Conservation (phyloP, 2,888 invertebrate species). For the Pristionchus arcanus region DNA sequence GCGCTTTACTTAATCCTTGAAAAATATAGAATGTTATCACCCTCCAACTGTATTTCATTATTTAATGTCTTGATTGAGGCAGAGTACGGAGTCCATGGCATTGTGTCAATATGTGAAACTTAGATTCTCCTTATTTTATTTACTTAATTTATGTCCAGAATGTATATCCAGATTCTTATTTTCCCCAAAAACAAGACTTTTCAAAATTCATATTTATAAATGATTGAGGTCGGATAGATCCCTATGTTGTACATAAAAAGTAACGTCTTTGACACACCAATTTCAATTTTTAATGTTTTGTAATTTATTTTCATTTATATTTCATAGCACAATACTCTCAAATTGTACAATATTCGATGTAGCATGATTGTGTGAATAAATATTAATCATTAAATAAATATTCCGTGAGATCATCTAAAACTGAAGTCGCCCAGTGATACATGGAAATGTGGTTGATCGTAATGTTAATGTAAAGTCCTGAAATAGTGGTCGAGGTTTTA, state of each 20-base stretch:
- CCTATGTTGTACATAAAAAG: neutral
- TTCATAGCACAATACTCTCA: neutral
- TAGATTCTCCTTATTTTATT: neutral
- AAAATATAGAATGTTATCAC: neutral
- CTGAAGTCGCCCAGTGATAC: neutral
- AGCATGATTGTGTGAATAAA: conserved; percentile 15
- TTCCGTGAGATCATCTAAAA: neutral
- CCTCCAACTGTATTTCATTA: conserved; percentile 25
- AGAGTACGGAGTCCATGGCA: conserved; percentile 23
- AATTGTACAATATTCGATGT: neutral
- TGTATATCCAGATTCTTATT: neutral
- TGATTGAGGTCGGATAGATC: neutral
- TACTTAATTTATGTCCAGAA: neutral
- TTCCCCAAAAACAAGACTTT: neutral
- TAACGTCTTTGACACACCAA: neutral
- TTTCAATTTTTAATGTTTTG: neutral
- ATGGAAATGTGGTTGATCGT: neutral
- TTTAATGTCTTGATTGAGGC: neutral
- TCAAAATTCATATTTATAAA: neutral
- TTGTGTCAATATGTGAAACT: conserved; percentile 14
- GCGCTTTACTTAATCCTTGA: neutral
- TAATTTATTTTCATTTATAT: neutral
- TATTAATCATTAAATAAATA: neutral
- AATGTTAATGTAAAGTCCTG: neutral
- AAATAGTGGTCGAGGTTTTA: no score